Conservation (phyloP, 2,113 vertebrate genomes). For the Xiphias gladius region DNA sequence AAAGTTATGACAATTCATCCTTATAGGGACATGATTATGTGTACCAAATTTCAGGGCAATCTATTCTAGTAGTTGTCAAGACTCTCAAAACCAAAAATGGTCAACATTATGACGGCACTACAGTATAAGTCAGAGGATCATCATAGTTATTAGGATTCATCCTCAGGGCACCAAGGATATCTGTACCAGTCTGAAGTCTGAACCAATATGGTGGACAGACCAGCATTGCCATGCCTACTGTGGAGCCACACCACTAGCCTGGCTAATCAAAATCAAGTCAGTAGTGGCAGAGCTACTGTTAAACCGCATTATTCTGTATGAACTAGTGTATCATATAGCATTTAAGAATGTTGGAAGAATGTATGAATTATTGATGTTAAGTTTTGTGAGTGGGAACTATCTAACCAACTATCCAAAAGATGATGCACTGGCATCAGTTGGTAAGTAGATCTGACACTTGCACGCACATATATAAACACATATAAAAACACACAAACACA, state of each 20-base stretch:
- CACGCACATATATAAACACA: conserved; percentile 23
- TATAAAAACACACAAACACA: conserved; percentile 35
- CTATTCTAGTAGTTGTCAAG: neutral
- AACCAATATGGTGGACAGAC: neutral
- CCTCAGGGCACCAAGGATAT: neutral
- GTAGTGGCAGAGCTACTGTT: neutral
- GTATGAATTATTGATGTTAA: conserved; percentile 32
- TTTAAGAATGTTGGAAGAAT: conserved; percentile 9
- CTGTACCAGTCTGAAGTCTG: neutral
- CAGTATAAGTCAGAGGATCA: neutral
- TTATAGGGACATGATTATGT: neutral
- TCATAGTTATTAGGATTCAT: neutral
- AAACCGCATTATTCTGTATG: neutral
- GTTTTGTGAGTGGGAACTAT: conserved; percentile 37
- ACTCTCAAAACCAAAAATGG: neutral
- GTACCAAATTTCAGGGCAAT: neutral
- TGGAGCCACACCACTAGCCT: neutral
- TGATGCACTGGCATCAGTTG: conserved; percentile 64
- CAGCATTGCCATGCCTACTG: neutral
- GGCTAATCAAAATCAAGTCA: neutral
- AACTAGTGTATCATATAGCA: conserved; percentile 7
- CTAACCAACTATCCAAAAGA: conserved; percentile 27
- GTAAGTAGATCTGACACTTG: conserved; percentile 67
- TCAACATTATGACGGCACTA: neutral
- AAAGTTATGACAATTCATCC: neutral